These are phyloP conservation scores for Gobiocypris rarus DNA, from an alignment of 2,113 vertebrate species.

Conservation along the genomic window DNA sequence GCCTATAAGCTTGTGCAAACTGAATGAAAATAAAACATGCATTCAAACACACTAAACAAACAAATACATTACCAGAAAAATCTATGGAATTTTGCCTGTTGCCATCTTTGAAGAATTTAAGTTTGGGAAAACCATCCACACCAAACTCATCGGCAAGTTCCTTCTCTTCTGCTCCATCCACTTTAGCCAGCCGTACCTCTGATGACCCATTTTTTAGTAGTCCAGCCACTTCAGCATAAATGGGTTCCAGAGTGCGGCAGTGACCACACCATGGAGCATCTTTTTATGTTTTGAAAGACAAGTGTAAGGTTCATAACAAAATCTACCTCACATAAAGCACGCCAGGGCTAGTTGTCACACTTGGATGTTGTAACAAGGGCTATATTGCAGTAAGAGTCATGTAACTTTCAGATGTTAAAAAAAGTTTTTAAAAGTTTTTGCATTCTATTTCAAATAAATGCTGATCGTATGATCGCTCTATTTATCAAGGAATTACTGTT, in stretches of 20 bases:
- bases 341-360: not conserved
- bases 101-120: slow-evolving; percentile 84
- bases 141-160: slow-evolving; percentile 81
- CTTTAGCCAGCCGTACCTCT: slow-evolving; percentile 79
- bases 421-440: no score
- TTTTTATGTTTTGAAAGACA: slow-evolving; percentile 54
- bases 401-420: no score
- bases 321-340: not conserved
- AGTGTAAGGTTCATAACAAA: not conserved
- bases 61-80: slow-evolving; percentile 71
- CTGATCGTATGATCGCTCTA: no score
- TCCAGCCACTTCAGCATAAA: slow-evolving; percentile 78
- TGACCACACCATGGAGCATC: slow-evolving; percentile 90
- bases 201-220: slow-evolving; percentile 72
- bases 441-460: no score
- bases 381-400: not conserved
- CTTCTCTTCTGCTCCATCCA: slow-evolving; percentile 78
- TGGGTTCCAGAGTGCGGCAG: slow-evolving; percentile 82
- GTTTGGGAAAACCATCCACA: slow-evolving; percentile 77
- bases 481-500: no score
- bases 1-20: not conserved
- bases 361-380: not conserved
- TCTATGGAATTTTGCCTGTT: slow-evolving; percentile 78
- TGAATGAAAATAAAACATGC: not conserved
- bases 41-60: not conserved